A percentile compares a stretch with the other conserved stretches of the same genome.
Conservation (phyloP, 2,888 invertebrate species). For the Oxytorus armatus region DNA sequence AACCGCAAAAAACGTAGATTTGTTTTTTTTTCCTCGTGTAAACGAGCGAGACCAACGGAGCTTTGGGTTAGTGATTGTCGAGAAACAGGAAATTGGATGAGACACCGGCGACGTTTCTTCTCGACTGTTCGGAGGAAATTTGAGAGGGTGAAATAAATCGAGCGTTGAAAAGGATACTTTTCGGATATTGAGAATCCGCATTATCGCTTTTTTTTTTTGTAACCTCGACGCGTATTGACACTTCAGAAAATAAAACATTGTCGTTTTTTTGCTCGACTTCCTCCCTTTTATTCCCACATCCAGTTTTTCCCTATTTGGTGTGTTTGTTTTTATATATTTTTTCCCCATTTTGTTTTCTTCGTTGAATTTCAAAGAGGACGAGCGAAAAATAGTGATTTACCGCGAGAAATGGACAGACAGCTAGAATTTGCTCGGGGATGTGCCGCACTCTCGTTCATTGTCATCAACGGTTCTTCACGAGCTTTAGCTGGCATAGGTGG, state of each 20-base stretch:
- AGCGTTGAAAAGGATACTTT: conserved; percentile 33
- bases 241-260: conserved; percentile 17
- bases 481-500: conserved; percentile 21
- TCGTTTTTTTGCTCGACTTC: background rate
- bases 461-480: conserved; percentile 57
- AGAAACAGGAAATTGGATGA: conserved; percentile 20
- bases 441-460: conserved; percentile 51
- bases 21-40: background rate
- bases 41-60: conserved; percentile 7
- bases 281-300: background rate
- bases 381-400: conserved; percentile 21
- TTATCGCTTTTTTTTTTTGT: conserved; percentile 42
- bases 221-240: conserved; percentile 25
- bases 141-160: conserved; percentile 51
- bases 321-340: conserved; percentile 9
- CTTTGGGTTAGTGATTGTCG: conserved; percentile 10
- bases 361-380: conserved; percentile 32
- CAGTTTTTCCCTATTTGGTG: conserved; percentile 4
- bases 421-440: conserved; percentile 14
- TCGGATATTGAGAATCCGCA: conserved; percentile 56
- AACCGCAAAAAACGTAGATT: background rate
- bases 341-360: conserved; percentile 8
- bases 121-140: conserved; percentile 8
- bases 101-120: background rate
- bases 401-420: conserved; percentile 1